Percentiles rank a stretch among this genome's conserved stretches.
Evolutionary conservation across 1,140 invertebrate species (phyloP).

Genomic region (Trigoniulus corallinus): DNA sequence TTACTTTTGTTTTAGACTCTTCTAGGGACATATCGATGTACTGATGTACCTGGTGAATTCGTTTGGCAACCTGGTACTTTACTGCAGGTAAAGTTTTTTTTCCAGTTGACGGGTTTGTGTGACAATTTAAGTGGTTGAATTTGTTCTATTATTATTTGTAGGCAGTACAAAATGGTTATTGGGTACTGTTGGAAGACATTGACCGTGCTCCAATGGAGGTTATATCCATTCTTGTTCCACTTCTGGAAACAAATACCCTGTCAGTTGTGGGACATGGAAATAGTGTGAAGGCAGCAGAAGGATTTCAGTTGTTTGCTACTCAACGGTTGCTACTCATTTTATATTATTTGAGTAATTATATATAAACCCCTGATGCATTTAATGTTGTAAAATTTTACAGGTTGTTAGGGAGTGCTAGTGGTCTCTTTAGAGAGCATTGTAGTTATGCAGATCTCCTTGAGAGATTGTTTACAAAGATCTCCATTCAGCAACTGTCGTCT

Average conservation of each 20-base stretch:
- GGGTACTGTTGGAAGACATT: constrained; percentile 92
- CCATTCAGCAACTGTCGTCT: constrained; percentile 56
- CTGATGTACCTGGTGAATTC: constrained; percentile 93
- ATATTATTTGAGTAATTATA: constrained; percentile 3
- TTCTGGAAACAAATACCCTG: constrained; percentile 68
- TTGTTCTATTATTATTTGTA: constrained; percentile 25
- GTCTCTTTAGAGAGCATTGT: constrained; percentile 45
- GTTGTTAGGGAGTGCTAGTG: constrained; percentile 33
- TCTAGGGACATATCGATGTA: constrained; percentile 85
- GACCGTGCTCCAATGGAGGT: constrained; percentile 87
- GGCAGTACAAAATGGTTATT: constrained; percentile 71
- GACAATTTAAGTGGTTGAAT: background rate
- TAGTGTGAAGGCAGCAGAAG: constrained; percentile 51
- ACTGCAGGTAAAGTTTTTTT: constrained; percentile 40
- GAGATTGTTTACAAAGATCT: constrained; percentile 65
- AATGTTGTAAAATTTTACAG: constrained; percentile 19
- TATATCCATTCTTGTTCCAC: constrained; percentile 61
- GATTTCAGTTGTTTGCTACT: constrained; percentile 84
- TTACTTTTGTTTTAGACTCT: constrained; percentile 24
- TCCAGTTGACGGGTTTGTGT: background rate
- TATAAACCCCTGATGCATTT: background rate
- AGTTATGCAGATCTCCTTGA: constrained; percentile 26
- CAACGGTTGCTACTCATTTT: constrained; percentile 51
- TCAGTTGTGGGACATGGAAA: constrained; percentile 74
- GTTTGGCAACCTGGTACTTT: constrained; percentile 85